Conservation (phyloP, 2,888 invertebrate species). For the Rhabditoides inermis region DNA sequence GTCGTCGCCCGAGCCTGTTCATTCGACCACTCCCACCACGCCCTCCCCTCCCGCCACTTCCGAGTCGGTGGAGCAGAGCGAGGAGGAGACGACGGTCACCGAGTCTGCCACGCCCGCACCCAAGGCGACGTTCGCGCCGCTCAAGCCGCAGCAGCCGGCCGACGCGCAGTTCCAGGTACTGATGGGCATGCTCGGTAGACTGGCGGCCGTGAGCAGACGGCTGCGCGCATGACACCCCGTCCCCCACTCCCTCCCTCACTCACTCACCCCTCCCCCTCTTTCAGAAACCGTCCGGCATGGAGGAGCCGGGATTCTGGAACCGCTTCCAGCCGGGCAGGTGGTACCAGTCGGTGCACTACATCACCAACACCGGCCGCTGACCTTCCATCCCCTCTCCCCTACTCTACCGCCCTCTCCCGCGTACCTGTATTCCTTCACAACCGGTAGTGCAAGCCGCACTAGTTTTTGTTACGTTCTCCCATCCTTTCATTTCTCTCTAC, state of each 20-base stretch:
- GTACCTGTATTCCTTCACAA: too few relatives aligned
- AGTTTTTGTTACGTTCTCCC: too few relatives aligned
- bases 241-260: background rate
- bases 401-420: too few relatives aligned
- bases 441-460: too few relatives aligned
- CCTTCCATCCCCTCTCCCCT: background rate
- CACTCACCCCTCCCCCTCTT: background rate
- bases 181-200: background rate
- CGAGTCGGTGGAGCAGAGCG: too few relatives aligned
- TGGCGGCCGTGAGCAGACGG: background rate
- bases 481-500: too few relatives aligned
- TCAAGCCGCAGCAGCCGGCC: background rate
- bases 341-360: slow-evolving; percentile 45
- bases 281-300: background rate
- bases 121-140: slow-evolving; percentile 17
- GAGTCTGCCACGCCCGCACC: slow-evolving; percentile 23
- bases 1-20: slow-evolving; percentile 24
- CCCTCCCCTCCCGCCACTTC: too few relatives aligned
- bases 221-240: background rate
- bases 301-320: slow-evolving; percentile 45
- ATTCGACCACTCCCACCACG: slow-evolving; percentile 8
- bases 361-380: slow-evolving; percentile 47
- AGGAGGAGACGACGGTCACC: too few relatives aligned
- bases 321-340: slow-evolving; percentile 49
- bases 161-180: too few relatives aligned